Conservation (phyloP, 2,888 invertebrate genomes). For the Cantharis flavilabris region DNA sequence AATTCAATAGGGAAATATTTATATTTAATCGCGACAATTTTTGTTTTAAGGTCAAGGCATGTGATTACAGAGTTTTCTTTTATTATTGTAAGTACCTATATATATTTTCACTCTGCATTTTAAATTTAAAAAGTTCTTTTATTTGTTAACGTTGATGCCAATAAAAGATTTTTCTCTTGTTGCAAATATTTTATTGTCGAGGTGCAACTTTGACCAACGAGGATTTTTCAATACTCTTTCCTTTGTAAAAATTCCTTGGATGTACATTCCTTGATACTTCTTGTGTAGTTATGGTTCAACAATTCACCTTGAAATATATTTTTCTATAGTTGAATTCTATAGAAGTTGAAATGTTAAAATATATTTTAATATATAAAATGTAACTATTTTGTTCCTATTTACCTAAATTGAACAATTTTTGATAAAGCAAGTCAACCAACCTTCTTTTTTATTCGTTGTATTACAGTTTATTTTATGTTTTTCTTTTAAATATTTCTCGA, state of each 20-base stretch:
- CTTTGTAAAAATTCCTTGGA: not conserved
- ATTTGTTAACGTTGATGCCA: not conserved
- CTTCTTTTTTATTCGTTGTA: not conserved
- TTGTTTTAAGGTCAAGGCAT: constrained; percentile 10
- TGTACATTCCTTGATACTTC: not conserved
- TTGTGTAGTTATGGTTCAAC: not conserved
- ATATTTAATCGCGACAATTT: constrained; percentile 12
- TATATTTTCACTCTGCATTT: not conserved
- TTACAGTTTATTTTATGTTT: not conserved
- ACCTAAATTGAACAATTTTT: not conserved
- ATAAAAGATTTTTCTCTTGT: not conserved
- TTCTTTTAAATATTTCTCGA: not conserved
- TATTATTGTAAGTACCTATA: constrained; percentile 8
- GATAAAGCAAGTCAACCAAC: not conserved
- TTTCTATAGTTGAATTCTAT: constrained; percentile 1
- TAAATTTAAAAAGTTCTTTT: not conserved
- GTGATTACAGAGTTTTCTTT: constrained; percentile 22
- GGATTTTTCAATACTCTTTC: not conserved
- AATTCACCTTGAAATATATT: not conserved
- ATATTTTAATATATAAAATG: not conserved
- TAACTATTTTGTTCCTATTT: not conserved
- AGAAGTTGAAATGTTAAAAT: not conserved
- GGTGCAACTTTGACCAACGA: not conserved
- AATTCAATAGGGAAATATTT: constrained; percentile 29
- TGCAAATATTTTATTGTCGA: not conserved